Evolutionary conservation across 2,797 vertebrate genomes (phyloP).

Genomic region (Octomys mimax): DNA sequence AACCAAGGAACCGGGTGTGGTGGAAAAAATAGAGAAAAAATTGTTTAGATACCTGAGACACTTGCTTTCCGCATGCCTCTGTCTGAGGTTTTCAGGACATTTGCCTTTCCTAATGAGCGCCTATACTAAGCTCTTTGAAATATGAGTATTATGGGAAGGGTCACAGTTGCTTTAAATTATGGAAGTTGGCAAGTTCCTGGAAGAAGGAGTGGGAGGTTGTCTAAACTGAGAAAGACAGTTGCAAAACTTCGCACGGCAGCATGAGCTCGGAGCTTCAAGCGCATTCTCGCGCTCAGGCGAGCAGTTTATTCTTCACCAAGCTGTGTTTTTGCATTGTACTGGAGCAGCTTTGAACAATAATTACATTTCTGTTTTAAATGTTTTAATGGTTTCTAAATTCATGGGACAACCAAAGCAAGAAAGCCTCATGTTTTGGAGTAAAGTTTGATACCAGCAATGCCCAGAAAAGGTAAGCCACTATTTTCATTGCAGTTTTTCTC

Average conservation of each 20-base stretch:
- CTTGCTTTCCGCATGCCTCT: slow-evolving; percentile 45
- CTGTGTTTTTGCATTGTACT: slow-evolving; percentile 47
- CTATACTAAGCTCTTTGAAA: slow-evolving; percentile 85
- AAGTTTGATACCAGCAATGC: slow-evolving; percentile 66
- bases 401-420: slow-evolving; percentile 53
- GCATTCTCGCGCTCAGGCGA: slow-evolving; percentile 66
- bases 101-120: slow-evolving; percentile 67
- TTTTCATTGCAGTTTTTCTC: slow-evolving; percentile 48
- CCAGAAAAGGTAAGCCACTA: slow-evolving; percentile 86
- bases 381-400: slow-evolving; percentile 75
- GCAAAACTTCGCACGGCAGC: slow-evolving; percentile 83
- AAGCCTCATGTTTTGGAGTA: slow-evolving; percentile 64
- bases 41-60: slow-evolving; percentile 51
- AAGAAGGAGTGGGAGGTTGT: slow-evolving; percentile 88
- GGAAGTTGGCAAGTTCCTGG: slow-evolving; percentile 88
- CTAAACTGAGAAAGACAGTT: slow-evolving; percentile 87
- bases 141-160: slow-evolving; percentile 88
- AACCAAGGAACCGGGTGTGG: background rate
- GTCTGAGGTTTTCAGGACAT: slow-evolving; percentile 39
- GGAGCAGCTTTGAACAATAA: slow-evolving; percentile 69
- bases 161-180: slow-evolving; percentile 93
- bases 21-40: background rate
- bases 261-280: slow-evolving; percentile 81
- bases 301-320: slow-evolving; percentile 54
- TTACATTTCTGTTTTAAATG: slow-evolving; percentile 59